Conservation (phyloP, 2,797 vertebrate genomes). For the Amblyraja radiata region DNA sequence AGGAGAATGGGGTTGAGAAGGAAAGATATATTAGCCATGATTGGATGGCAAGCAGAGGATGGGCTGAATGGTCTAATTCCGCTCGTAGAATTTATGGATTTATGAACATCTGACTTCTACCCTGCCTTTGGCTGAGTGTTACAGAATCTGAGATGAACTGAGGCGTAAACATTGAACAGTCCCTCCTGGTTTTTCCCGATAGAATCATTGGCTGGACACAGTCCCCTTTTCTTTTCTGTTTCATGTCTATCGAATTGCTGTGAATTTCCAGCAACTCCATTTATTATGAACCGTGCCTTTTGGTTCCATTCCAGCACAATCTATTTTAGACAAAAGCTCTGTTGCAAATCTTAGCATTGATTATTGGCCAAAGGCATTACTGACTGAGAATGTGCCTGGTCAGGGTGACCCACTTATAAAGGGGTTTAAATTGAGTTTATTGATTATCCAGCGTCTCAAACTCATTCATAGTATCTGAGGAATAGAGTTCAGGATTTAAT, state of each 20-base stretch:
- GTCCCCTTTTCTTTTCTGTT: neutral
- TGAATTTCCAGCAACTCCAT: neutral
- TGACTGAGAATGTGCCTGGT: neutral
- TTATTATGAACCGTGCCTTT: neutral
- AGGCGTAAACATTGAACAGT: too few relatives aligned
- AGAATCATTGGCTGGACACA: too few relatives aligned
- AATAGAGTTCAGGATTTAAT: neutral
- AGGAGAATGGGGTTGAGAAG: too few relatives aligned
- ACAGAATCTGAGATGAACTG: too few relatives aligned
- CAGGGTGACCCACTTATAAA: neutral
- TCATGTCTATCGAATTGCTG: neutral
- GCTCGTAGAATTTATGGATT: too few relatives aligned
- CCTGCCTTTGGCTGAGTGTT: too few relatives aligned
- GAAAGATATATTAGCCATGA: too few relatives aligned
- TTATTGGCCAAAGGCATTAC: neutral
- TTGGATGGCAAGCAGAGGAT: too few relatives aligned
- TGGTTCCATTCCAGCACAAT: neutral
- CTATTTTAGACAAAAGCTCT: neutral
- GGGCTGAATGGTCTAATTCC: too few relatives aligned
- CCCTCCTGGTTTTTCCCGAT: too few relatives aligned
- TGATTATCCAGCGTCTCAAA: neutral
- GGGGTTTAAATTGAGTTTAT: slow-evolving; percentile 17
- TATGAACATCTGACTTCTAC: too few relatives aligned
- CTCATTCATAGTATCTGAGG: neutral
- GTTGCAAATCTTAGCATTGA: neutral